These are phyloP conservation scores for Electrona antarctica DNA, from an alignment of 2,113 vertebrate genomes.

Conservation along the genomic window DNA sequence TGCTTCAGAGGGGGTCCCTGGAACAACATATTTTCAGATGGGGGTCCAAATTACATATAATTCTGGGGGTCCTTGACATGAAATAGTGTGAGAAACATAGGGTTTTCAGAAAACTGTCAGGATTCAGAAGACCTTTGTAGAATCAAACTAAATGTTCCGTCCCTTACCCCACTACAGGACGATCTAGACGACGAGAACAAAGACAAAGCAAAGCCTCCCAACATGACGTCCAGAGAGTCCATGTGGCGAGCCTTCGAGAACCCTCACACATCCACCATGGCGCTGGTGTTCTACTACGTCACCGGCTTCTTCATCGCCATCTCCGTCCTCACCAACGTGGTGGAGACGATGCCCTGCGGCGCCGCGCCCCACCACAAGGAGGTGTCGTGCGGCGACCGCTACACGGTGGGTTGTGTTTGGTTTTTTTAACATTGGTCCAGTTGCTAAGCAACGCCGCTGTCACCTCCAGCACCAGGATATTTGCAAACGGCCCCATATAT, in stretches of 20 bases:
- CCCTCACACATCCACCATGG: slow-evolving; percentile 98
- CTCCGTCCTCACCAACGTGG: slow-evolving; percentile 97
- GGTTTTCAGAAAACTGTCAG: too few relatives aligned
- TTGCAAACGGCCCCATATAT: too few relatives aligned
- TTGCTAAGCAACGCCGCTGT: too few relatives aligned
- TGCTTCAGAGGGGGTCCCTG: too few relatives aligned
- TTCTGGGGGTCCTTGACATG: too few relatives aligned
- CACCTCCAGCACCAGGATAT: too few relatives aligned
- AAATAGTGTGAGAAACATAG: too few relatives aligned
- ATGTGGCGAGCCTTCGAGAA: slow-evolving; percentile 99
- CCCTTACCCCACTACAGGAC: slow-evolving; percentile 68
- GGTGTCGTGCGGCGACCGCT: slow-evolving; percentile 94
- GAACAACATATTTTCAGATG: too few relatives aligned
- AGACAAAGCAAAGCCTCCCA: slow-evolving; percentile 90
- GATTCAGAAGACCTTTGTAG: too few relatives aligned
- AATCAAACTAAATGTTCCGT: too few relatives aligned
- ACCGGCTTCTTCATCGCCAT: slow-evolving; percentile 98
- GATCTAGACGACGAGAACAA: slow-evolving; percentile 97
- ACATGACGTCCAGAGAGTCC: slow-evolving; percentile 93
- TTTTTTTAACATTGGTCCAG: too few relatives aligned
- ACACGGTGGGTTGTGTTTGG: slow-evolving; percentile 74
- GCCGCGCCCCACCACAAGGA: slow-evolving; percentile 87
- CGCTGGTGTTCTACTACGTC: slow-evolving; percentile 99
- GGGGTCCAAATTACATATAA: too few relatives aligned
- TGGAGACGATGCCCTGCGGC: slow-evolving; percentile 96